Percentiles rank a stretch among this genome's conserved stretches.
These are phyloP conservation scores for Callimorpha dominula DNA, from an alignment of 2,888 invertebrate species.

Conservation along the genomic window DNA sequence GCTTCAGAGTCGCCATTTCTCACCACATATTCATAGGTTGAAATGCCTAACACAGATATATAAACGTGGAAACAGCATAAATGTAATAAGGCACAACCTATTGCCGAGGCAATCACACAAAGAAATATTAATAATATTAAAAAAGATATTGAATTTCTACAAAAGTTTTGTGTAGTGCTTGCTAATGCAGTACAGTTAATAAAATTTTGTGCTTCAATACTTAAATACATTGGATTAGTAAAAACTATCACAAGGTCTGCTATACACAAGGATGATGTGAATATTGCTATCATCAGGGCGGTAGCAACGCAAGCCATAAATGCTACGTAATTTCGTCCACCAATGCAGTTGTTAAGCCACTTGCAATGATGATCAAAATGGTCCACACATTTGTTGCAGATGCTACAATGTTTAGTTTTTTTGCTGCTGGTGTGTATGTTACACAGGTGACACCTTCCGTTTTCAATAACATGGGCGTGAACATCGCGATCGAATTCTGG, in stretches of 20 bases:
- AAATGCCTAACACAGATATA: constrained; percentile 93
- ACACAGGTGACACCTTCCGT: constrained; percentile 97
- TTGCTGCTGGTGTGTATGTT: constrained; percentile 91
- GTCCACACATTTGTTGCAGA: constrained; percentile 98
- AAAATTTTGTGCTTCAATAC: constrained; percentile 83
- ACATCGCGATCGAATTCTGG: constrained; percentile 95
- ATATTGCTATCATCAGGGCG: constrained; percentile 90
- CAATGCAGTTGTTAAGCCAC: constrained; percentile 99
- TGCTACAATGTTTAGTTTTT: constrained; percentile 97
- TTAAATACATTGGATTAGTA: constrained; percentile 87
- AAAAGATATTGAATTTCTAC: constrained; percentile 71
- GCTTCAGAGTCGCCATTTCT: constrained; percentile 62
- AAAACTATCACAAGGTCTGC: constrained; percentile 90
- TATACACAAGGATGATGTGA: constrained; percentile 90
- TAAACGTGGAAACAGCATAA: constrained; percentile 96
- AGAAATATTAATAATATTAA: constrained; percentile 83
- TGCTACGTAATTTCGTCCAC: constrained; percentile 94
- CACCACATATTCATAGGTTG: constrained; percentile 95
- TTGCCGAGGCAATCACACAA: constrained; percentile 90
- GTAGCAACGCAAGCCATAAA: constrained; percentile 94
- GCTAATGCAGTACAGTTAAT: constrained; percentile 66
- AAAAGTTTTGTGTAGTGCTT: constrained; percentile 59
- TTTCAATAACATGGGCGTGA: constrained; percentile 97
- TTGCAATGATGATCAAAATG: constrained; percentile 99
- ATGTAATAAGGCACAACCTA: constrained; percentile 92